Conservation (phyloP, 2,113 vertebrate genomes). For the Dermatemys mawii region DNA sequence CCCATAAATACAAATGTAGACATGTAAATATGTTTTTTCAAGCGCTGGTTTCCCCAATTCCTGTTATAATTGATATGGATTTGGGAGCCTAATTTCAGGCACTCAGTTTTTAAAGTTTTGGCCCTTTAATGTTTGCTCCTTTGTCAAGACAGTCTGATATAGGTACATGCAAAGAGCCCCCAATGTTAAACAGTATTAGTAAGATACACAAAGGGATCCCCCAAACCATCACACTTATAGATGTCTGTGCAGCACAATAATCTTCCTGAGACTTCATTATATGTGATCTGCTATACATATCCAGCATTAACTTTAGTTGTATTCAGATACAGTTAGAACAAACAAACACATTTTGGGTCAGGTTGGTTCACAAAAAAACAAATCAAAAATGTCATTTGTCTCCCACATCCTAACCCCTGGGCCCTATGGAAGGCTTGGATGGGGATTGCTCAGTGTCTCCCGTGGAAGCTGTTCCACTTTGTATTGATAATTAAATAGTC, state of each 20-base stretch:
- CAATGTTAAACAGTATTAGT: too few relatives aligned
- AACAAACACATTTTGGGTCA: background rate
- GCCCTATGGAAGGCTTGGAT: background rate
- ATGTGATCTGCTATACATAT: background rate
- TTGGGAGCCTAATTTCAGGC: background rate
- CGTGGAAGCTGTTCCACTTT: background rate
- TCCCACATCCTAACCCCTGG: background rate
- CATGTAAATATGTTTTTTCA: background rate
- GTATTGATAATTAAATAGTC: background rate
- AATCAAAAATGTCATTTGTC: background rate
- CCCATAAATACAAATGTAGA: background rate
- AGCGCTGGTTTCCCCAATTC: background rate
- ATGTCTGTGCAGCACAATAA: background rate
- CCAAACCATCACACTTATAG: background rate
- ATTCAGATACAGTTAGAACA: background rate
- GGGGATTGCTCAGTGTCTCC: background rate
- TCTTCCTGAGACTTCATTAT: background rate
- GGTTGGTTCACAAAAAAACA: background rate
- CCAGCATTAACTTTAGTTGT: background rate
- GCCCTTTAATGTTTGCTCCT: background rate
- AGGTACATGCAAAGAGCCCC: too few relatives aligned
- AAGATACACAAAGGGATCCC: too few relatives aligned
- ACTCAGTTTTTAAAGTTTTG: background rate
- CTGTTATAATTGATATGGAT: background rate
- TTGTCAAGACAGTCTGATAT: background rate